Conservation (phyloP, 2,113 vertebrate species). For the Panthera uncia region DNA sequence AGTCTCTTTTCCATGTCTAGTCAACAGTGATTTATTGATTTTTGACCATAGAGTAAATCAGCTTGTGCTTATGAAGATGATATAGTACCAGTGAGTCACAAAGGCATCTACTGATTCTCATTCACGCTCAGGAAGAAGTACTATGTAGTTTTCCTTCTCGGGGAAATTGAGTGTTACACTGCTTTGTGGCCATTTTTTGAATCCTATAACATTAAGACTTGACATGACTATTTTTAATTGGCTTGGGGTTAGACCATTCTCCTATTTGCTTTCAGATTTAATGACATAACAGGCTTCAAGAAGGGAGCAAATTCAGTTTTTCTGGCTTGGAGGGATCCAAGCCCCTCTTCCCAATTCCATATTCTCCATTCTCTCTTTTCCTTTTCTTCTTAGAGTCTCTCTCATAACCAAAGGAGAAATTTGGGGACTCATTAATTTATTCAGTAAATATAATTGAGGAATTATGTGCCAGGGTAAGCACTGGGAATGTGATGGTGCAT, state of each 20-base stretch:
- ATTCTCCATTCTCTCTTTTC: background rate
- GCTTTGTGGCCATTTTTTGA: background rate
- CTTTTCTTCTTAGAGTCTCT: conserved; percentile 17
- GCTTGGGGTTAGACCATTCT: conserved; percentile 27
- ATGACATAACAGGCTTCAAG: background rate
- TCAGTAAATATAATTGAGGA: background rate
- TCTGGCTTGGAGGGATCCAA: background rate
- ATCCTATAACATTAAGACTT: background rate
- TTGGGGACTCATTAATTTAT: background rate
- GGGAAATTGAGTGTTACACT: background rate
- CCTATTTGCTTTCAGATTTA: conserved; percentile 46
- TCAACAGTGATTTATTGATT: conserved; percentile 24
- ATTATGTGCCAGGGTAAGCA: background rate
- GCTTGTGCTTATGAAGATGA: conserved; percentile 19
- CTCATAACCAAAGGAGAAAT: background rate
- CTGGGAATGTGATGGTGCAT: fast-evolving
- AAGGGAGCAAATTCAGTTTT: conserved; percentile 24
- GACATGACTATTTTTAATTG: conserved; percentile 54
- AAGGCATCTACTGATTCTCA: background rate
- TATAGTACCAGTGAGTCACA: background rate
- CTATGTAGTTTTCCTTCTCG: background rate
- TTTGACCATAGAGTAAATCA: conserved; percentile 23
- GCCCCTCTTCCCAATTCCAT: background rate
- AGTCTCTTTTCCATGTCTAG: conserved; percentile 34
- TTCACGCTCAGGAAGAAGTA: background rate